Base-by-base conservation (phyloP, 2,888 invertebrate species). In the Erebia palarica region DNA sequence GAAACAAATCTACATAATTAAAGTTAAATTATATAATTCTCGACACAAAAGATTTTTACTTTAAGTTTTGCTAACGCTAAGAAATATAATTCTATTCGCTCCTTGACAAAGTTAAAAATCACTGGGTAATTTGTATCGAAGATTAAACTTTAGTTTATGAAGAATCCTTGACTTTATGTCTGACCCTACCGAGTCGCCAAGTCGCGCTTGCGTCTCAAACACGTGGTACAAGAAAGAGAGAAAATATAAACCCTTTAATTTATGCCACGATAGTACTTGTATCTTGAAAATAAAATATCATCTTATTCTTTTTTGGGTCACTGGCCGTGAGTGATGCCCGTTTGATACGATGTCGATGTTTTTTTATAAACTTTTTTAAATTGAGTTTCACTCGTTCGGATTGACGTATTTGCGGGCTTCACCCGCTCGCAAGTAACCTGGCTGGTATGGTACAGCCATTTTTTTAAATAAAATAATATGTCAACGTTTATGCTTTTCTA, bases 211-310 rank as follows among this genome's bases (percentile, higher is more conserved):
- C 85, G 84, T 82, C 83, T 86, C 83, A 83, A 86, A 89, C 92
- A 90, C 90, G 90, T 91, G 91, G 89, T 87, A 82, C 82, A 79
- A 87, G 88, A 90, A 87, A 89, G 86, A 88, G 86, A 90, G 86
- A 91, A 89, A 89, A 88, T 88, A 90, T 87, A 89, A 89, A 91
- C 85, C 87, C 90, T 90, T 90, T 92, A 92, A 92, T 92, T 92
- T 92, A 92, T 92, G 89, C 92, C 89, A 88, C 89, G 90, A 92
- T 92, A 92, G 90, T 91, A 88, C 88, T 88, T 87, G 88, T 88
- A 92, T 91, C 90, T 92, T 83, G 88, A 90, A 91, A 91, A 91
- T 91, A 91, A 92, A 92, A 88, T 91, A 90, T 89, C 84, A 81
- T 83, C 86, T 88, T 86, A 88, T 88, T 87, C 86, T 83, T 87